Evolutionary conservation across 2,113 vertebrate species (phyloP), one percentile per base, ranked within the genome.

Genomic region (Stomatorhinus ivindoensis): DNA sequence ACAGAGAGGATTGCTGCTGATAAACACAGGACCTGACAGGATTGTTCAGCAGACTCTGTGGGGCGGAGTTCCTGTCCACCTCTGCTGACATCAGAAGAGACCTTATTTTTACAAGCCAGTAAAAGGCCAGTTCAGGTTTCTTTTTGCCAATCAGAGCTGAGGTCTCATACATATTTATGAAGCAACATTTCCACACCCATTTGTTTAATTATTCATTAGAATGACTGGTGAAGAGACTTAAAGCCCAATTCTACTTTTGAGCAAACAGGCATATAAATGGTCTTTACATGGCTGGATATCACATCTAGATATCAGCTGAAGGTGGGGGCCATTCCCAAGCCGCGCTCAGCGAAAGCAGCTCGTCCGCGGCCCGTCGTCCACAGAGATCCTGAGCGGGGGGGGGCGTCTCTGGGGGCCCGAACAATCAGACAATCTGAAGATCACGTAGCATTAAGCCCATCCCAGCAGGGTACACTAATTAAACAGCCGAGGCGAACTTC

Each of bases 401-500:
- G 51, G 42, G 50, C 3, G 94, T 97, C 97, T 96, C 97, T 91
- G 93, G 96, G 97, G 97, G 97, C 95, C 95, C 95, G 95, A 96
- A 97, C 97, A 98, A 98, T 99, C 97, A 97, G 97, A 98, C 97
- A 96, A 96, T 98, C 98, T 98, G 97, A 98, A 99, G 97, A 99
- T 98, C 97, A 97, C 93, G 97, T 97, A 97, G 97, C 97, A 98
- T 98, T 98, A 98, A 99, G 97, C 97, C 96, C 96, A 98, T 98
- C 97, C 98, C 97, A 96, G 95, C 95, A 98, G 98, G 97, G 97
- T 97, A 97, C 97, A 97, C 97, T 99, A 99, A 99, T 99, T 98
- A 99, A 99, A 99, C 97, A 99, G 96, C 97, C 97, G 97, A 98
- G 97, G 98, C 97, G 97, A 96, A 97, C 98, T 97, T 97, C 97